Percentiles rank a stretch among this genome's conserved stretches.
These are phyloP conservation scores for Pogoniulus pusillus DNA, from an alignment of 2,797 vertebrate species.

Conservation along the genomic window DNA sequence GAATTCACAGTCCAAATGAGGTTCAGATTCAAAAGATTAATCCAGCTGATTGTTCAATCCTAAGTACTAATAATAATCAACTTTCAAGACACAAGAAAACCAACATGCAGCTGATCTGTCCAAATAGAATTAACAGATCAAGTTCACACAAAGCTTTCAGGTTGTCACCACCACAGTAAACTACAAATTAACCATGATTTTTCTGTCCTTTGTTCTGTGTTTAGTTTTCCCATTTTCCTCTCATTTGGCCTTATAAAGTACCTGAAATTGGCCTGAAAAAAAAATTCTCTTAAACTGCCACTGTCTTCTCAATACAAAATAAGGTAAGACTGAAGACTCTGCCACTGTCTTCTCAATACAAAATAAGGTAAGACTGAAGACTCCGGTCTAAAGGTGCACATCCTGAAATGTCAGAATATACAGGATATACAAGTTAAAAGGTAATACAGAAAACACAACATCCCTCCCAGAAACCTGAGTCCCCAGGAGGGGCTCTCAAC, in stretches of 20 bases:
- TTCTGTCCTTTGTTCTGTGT: neutral
- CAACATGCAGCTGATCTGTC: neutral
- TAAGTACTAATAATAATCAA: neutral
- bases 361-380: neutral
- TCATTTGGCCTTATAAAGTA: neutral
- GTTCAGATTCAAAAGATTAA: neutral
- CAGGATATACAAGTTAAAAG: no score
- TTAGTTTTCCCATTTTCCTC: neutral
- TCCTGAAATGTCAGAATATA: neutral
- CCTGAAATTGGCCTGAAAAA: neutral
- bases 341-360: neutral
- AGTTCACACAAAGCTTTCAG: neutral
- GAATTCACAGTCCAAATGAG: neutral
- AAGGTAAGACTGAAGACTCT: neutral
- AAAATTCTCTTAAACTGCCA: neutral
- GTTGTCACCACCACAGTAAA: neutral
- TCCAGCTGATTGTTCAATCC: neutral
- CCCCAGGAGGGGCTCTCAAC: no score
- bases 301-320: neutral
- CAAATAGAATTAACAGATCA: neutral
- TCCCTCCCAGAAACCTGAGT: no score
- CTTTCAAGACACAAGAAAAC: neutral
- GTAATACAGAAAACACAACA: no score
- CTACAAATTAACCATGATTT: neutral
- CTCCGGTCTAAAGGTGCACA: neutral